Conservation (phyloP, 1,140 invertebrate genomes). For the Cepaea nemoralis region DNA sequence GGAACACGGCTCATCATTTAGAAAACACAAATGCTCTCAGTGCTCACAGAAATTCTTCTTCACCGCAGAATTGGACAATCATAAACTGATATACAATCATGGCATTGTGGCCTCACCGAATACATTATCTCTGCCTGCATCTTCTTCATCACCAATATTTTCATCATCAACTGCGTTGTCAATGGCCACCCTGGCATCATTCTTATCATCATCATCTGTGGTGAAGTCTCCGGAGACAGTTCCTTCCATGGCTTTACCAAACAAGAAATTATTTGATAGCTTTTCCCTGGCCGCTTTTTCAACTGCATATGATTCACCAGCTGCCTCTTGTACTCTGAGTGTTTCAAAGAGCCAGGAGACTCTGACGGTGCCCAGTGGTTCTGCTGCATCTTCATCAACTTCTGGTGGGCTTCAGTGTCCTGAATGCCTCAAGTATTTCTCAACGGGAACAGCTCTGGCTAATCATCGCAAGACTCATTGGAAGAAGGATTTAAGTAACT, state of each 20-base stretch:
- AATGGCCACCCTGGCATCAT: constrained; percentile 30
- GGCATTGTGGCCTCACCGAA: background rate
- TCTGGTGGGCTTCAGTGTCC: constrained; percentile 54
- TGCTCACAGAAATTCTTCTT: constrained; percentile 92
- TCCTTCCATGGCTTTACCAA: background rate
- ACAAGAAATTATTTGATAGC: background rate
- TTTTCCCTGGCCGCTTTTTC: background rate
- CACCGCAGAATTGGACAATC: constrained; percentile 90
- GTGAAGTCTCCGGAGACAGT: background rate
- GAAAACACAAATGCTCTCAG: constrained; percentile 86
- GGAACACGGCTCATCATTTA: constrained; percentile 83
- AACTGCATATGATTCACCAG: background rate
- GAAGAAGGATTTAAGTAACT: constrained; percentile 41
- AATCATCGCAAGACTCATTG: constrained; percentile 62
- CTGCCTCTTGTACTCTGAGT: background rate
- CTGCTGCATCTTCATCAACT: background rate
- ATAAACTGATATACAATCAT: constrained; percentile 76
- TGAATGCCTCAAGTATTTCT: constrained; percentile 61
- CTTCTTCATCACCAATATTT: constrained; percentile 19
- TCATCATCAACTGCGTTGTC: constrained; percentile 25
- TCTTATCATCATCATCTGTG: constrained; percentile 21
- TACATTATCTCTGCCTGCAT: background rate
- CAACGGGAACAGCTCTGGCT: constrained; percentile 53
- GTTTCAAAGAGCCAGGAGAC: constrained; percentile 23
- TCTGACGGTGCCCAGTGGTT: background rate